These are phyloP conservation scores for Ophiodon elongatus DNA, from an alignment of 2,113 vertebrate genomes.

Conservation along the genomic window DNA sequence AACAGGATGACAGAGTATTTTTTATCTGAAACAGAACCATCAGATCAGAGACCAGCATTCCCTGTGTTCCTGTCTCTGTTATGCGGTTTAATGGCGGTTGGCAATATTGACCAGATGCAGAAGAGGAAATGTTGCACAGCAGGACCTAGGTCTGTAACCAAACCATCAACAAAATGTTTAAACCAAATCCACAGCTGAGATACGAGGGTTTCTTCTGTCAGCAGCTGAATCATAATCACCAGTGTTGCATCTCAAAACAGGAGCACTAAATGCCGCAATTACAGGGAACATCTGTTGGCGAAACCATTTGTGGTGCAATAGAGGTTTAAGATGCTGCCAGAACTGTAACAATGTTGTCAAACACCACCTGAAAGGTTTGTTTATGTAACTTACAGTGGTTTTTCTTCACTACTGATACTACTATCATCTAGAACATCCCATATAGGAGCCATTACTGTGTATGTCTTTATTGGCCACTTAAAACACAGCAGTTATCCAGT, in stretches of 20 bases:
- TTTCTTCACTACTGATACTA: conserved; percentile 10
- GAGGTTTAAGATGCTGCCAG: conserved; percentile 48
- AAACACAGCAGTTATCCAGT: background rate
- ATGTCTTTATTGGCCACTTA: background rate
- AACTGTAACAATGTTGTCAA: conserved; percentile 59
- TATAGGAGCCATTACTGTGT: background rate
- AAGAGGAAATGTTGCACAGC: conserved; percentile 11
- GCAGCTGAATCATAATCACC: conserved; percentile 54
- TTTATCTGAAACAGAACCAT: background rate
- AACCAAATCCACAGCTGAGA: conserved; percentile 28
- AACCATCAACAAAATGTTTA: conserved; percentile 21
- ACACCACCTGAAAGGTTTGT: conserved; percentile 54
- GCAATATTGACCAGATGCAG: conserved; percentile 1
- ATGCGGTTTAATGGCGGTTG: background rate
- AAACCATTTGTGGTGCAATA: conserved; percentile 44
- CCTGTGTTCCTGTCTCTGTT: background rate
- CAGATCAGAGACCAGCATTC: background rate
- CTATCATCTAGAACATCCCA: background rate
- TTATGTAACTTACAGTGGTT: background rate
- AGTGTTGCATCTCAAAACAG: conserved; percentile 51
- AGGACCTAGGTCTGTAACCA: background rate
- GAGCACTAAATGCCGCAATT: conserved; percentile 69
- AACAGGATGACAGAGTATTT: background rate
- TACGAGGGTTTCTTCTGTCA: conserved; percentile 34
- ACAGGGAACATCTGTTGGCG: conserved; percentile 70